Conservation (phyloP, 2,113 vertebrate genomes). For the Heterocephalus glaber region DNA sequence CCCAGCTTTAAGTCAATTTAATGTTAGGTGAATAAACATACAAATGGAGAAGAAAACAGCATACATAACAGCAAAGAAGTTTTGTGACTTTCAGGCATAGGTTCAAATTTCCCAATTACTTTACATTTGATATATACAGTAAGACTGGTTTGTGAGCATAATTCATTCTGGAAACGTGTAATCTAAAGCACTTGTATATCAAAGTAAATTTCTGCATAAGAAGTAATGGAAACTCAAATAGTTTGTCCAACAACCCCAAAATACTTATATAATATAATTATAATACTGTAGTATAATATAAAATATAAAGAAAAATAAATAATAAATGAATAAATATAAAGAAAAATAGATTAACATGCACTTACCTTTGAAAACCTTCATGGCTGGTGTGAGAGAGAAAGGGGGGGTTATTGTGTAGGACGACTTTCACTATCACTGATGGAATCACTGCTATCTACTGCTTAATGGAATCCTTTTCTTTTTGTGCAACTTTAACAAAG, state of each 20-base stretch:
- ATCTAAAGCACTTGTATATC: neutral
- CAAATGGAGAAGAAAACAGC: neutral
- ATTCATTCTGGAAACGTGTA: neutral
- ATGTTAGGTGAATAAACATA: neutral
- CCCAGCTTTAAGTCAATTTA: neutral
- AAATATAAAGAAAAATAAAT: neutral
- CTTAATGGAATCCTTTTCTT: neutral
- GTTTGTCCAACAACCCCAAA: neutral
- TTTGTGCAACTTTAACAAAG: neutral
- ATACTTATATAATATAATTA: neutral
- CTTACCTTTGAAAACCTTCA: neutral
- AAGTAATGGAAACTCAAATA: neutral
- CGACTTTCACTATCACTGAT: neutral
- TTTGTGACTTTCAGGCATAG: slow-evolving; percentile 1
- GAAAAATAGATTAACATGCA: neutral
- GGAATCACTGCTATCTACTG: neutral
- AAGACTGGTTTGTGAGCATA: neutral
- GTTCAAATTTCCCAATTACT: neutral
- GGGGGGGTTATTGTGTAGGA: neutral
- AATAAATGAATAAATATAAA: no score
- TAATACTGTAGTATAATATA: neutral
- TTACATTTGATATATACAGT: neutral
- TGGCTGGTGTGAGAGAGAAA: neutral
- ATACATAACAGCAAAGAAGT: neutral
- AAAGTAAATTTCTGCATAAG: neutral